Base-by-base conservation (phyloP, 2,113 vertebrate species). In the Aix galericulata region DNA sequence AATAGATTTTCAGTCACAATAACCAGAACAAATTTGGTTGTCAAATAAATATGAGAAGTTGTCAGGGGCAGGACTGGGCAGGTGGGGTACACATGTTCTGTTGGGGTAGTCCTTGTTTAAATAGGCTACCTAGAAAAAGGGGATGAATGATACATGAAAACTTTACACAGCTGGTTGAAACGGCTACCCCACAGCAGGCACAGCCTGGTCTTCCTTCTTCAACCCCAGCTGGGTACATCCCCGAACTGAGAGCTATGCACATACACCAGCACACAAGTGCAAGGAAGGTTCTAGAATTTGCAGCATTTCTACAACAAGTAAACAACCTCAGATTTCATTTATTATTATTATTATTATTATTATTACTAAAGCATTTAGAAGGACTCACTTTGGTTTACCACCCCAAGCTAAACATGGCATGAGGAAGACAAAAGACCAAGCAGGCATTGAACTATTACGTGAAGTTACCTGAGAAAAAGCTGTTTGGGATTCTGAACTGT, bases 161-260 rank as follows among this genome's bases (percentile, higher is more conserved):
- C 11, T 64, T 34, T 27, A 40, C 36, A 73, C 5, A 40, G 5
- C 5, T 9, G 1, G 13, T 5, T 62, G 22, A 66, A 36, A n/a
- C 1, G 6, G 8, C 2, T 44, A 17, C 8, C 13, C 5, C 3
- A 17, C 32, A 44, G 20, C 2, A 17, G 26, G 9, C 58, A 13
- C 52, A 59, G 9, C 4, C 23, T 75, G 46, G 9, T n/a, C 8
- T 32, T 52, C 4, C 16, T 6, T 2, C 3, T 56, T 7, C 20
- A 62, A 14, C 9, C 46, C 27, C 9, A 23, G 7, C 6, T 31
- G 32, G 31, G 46, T 38, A 23, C 7, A 23, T 23, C 18, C 16
- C 7, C 32, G 21, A 7, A 4, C 11, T 60, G 63, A 34, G 38
- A 73, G 6, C 18, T 73, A 14, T 10, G 34, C 3, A 3, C 7